Evolutionary conservation across 2,113 vertebrate species (phyloP).

Genomic region (Octodon degus): DNA sequence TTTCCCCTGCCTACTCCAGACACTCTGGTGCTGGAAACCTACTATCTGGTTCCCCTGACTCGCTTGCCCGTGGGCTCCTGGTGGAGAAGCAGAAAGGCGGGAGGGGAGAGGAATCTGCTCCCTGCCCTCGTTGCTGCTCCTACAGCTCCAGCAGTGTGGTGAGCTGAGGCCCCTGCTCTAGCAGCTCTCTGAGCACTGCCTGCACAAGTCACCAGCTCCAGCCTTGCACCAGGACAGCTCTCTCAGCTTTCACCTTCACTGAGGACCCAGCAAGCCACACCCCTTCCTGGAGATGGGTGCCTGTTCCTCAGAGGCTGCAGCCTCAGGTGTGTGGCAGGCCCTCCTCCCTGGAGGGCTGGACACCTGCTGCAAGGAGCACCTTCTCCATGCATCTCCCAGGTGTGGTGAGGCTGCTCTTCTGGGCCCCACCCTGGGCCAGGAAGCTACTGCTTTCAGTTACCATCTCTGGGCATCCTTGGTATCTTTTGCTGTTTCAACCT

Average conservation of each 20-base stretch:
- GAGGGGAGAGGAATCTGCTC: not conserved
- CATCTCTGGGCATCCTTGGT: not conserved
- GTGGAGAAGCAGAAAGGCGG: not conserved
- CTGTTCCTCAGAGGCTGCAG: not conserved
- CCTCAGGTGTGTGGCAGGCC: not conserved
- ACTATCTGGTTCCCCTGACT: not conserved
- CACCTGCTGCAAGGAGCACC: not conserved
- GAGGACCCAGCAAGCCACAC: not conserved
- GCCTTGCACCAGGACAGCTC: not conserved
- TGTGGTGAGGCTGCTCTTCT: too few relatives aligned
- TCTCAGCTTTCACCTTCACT: not conserved
- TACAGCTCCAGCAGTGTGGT: not conserved
- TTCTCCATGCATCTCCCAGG: not conserved
- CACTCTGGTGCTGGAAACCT: not conserved
- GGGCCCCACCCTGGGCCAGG: not conserved
- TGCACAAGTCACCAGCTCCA: not conserved
- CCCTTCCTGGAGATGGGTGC: not conserved
- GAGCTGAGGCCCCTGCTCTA: not conserved
- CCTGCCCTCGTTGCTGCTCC: not conserved
- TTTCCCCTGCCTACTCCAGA: not conserved
- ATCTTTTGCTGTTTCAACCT: not conserved
- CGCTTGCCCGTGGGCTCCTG: not conserved
- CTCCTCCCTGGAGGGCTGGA: not conserved
- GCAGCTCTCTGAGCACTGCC: not conserved
- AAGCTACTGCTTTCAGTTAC: not conserved